Base-by-base conservation (phyloP, 1,140 invertebrate species). In the Laupala kohalensis region DNA sequence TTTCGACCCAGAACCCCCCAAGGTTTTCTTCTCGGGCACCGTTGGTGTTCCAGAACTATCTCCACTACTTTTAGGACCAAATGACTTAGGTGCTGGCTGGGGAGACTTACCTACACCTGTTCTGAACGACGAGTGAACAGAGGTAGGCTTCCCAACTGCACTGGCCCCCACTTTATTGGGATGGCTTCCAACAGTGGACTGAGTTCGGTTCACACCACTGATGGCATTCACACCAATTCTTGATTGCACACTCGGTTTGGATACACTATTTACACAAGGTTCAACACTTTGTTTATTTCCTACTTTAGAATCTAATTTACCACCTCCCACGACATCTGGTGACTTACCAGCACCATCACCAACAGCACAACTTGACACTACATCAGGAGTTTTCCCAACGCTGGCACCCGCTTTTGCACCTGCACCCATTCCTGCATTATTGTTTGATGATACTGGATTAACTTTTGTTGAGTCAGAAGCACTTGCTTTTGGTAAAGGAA, bases 311-410 rank as follows among this genome's bases (percentile, higher is more conserved):
- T 71, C 64, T 0, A 72, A 64, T 15, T 77, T 80, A 25, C 73
- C 75, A 53, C 73, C 73, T 0, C 78, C 78, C 5, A 83, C 71
- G 15, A 83, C 81, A 68, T 89, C 88, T 0, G 88, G 88, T 0
- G 86, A 84, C 75, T 26, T 64, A 29, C 70, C 70, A 23, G 37
- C 69, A 65, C 64, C 26, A 6, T 63, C 70, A 25, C 28, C 70
- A 12, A 62, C 23, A 9, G 70, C 53, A 77, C 88, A 90, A 75
- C 88, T 89, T 0, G 88, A 89, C 6, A 90, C 88, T 23, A 91
- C 75, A 76, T 91, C 89, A 37, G 67, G 28, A n/a, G 28, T 37
- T 23, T 68, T 15, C 19, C 67, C 67, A 6, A 68, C 27, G 15
- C 27, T 29, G n/a, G 12, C 27, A 29, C 28, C 28, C 5, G 27